Base-by-base conservation (phyloP, 1,140 invertebrate genomes). In the Drosophila tristis region DNA sequence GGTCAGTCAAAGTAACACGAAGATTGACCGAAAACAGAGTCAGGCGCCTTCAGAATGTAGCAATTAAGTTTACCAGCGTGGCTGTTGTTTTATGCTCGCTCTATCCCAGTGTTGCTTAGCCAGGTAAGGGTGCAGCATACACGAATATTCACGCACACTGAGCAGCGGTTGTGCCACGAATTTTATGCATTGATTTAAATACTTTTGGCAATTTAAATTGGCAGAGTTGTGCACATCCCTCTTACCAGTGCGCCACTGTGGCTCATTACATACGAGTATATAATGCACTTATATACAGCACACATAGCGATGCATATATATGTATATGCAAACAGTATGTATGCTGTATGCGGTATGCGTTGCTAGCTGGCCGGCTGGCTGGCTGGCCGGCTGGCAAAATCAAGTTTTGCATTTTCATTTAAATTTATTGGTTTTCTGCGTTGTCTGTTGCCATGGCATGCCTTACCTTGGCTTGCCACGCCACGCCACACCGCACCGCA, bases 371-470 rank as follows among this genome's bases (percentile, higher is more conserved):
- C 68, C 48, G 55, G 49, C 39, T 53, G 23, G 23, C 23, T 23
- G 23, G 74, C 68, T 57, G 55, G 49, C 39, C 48, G 23, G 23
- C 23, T 25, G 23, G 74, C 62, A 68, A 74, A 86, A 74, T 85
- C 81, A 86, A 89, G 84, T 89, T 89, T 89, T 89, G 85, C 84
- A 89, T 89, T 89, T 84, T 77, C 76, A 90, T 89, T 89, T 80
- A 77, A 84, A 89, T 89, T 84, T 84, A 89, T 89, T 79, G 82
- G 78, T 62, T 66, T 39, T 78, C 60, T 55, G 51, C 62, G 42
- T 25, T 76, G 43, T 16, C 61, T 74, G 61, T 75, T 76, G 72
- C 72, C 63, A 73, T 59, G 67, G 35, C 35, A 39, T 39, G 35
- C 3, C 35, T 11, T 39, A 9, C 31, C 31, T 35, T 35, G 5